phyloP scores from a whole-genome alignment of 2,113 vertebrate species.

The Muntiacus reevesi region DNA sequence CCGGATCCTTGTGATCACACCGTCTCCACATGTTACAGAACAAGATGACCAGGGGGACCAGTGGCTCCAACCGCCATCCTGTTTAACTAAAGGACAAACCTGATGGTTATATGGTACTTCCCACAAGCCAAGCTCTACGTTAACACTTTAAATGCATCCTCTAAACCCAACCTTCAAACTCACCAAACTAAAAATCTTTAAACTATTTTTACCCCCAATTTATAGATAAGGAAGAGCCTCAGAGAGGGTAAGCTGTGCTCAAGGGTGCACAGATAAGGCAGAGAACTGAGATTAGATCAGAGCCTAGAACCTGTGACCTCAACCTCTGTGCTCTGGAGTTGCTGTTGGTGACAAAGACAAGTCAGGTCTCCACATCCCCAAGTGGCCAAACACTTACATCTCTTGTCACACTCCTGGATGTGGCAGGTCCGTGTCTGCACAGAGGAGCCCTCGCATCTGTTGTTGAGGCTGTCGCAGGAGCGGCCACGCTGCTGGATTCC shows the following conservation, averaged over 20 bases:
- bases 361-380: too few species aligned
- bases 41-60: constrained; percentile 99
- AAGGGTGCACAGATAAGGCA: not conserved
- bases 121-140: not conserved
- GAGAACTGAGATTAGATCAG: not conserved
- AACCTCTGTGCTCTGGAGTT: not conserved
- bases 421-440: constrained; percentile 98
- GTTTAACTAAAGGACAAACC: constrained; percentile 87
- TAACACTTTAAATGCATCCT: not conserved
- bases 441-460: constrained; percentile 95
- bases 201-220: not conserved
- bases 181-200: not conserved
- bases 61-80: constrained; percentile 98
- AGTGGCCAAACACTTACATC: constrained; percentile 86
- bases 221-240: not conserved
- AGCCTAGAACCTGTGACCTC: not conserved
- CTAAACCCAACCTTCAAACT: not conserved
- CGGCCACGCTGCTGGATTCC: constrained; percentile 97
- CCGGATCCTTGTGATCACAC: constrained; percentile 95
- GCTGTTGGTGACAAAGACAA: not conserved
- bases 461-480: constrained; percentile 98
- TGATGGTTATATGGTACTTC: not conserved
- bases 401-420: constrained; percentile 95
- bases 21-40: constrained; percentile 94
- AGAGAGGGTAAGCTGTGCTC: not conserved